These are phyloP conservation scores for Platanista minor DNA, from an alignment of 2,113 vertebrate species.

Conservation along the genomic window DNA sequence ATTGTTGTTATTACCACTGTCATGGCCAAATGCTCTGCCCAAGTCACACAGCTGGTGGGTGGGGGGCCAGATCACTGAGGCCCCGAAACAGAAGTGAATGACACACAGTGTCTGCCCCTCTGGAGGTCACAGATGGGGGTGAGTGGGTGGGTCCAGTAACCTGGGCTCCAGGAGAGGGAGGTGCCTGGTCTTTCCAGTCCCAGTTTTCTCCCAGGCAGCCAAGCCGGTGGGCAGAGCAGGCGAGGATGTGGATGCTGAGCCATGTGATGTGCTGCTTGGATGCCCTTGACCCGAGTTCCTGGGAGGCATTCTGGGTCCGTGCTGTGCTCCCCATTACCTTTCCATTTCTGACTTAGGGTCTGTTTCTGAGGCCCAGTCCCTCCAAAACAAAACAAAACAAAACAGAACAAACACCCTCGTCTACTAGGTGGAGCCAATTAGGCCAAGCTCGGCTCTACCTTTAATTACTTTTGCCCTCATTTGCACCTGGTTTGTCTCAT, in stretches of 20 bases:
- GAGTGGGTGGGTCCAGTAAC: too few species aligned
- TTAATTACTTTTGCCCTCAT: not conserved
- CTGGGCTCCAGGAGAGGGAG: not conserved
- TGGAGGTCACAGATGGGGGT: not conserved
- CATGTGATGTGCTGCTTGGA: rapidly evolving
- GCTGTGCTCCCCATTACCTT: not conserved
- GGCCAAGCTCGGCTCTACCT: not conserved
- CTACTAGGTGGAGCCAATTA: not conserved
- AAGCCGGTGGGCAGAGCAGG: not conserved
- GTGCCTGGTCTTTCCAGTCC: not conserved
- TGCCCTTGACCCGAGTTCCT: not conserved
- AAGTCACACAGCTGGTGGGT: rapidly evolving
- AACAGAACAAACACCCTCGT: rapidly evolving
- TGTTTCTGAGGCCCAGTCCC: not conserved
- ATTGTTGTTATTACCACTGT: rapidly evolving
- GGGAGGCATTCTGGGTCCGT: rapidly evolving
- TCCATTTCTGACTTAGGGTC: not conserved
- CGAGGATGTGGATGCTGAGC: rapidly evolving
- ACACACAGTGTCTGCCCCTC: rapidly evolving
- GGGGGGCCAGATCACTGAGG: not conserved
- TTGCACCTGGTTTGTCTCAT: not conserved
- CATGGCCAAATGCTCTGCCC: rapidly evolving
- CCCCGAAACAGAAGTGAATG: not conserved
- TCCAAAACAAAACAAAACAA: not conserved
- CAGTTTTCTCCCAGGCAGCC: not conserved